Percentiles rank a stretch among this genome's conserved stretches.
Evolutionary conservation across 2,113 vertebrate genomes (phyloP).

Genomic region (Mustelus asterias): DNA sequence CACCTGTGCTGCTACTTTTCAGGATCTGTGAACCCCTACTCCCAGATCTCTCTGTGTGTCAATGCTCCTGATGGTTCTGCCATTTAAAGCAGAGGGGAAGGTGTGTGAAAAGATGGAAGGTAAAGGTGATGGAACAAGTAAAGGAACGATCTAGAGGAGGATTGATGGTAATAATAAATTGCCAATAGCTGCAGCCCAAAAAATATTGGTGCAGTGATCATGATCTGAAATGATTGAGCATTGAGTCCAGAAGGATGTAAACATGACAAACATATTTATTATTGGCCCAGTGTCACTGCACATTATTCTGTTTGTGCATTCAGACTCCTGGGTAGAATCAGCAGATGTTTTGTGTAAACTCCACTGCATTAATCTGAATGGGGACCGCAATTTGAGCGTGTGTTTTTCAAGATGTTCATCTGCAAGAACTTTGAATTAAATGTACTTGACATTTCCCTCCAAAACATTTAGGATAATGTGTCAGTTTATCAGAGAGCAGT

Average conservation of each 20-base stretch:
- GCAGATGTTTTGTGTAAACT: not conserved
- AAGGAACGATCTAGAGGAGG: not conserved
- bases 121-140: not conserved
- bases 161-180: not conserved
- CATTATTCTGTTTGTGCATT: not conserved
- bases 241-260: not conserved
- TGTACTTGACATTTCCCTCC: not conserved
- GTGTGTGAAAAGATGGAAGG: no score
- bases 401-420: not conserved
- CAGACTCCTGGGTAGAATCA: not conserved
- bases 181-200: not conserved
- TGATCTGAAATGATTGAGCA: not conserved
- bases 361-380: not conserved
- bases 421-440: not conserved
- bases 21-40: no score
- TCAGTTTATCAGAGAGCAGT: not conserved
- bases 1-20: no score
- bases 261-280: not conserved
- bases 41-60: no score
- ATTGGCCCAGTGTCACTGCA: not conserved
- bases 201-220: not conserved
- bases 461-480: not conserved
- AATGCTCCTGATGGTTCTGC: no score
- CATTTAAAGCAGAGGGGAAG: not conserved
- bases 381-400: not conserved